Conservation (phyloP, 53 echinoderm and acorn worm species). For the Mesocentrotus franciscanus region DNA sequence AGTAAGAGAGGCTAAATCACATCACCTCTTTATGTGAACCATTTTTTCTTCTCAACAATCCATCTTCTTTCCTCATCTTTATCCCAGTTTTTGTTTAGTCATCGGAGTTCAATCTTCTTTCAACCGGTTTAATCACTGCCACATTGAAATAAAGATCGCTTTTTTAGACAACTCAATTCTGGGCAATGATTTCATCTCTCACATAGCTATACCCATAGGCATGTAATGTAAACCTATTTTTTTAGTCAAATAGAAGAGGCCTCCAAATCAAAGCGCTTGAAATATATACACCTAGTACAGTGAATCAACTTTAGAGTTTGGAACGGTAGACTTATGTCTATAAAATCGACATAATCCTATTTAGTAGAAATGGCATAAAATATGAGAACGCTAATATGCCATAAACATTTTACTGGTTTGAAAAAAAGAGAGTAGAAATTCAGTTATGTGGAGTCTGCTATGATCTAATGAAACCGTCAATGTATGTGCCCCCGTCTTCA, state of each 20-base stretch:
- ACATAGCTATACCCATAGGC: not conserved
- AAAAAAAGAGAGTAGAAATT: too few relatives aligned
- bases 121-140: constrained; percentile 2
- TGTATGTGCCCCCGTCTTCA: too few relatives aligned
- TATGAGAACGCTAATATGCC: too few relatives aligned
- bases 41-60: not conserved
- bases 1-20: constrained; percentile 14
- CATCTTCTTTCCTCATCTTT: not conserved
- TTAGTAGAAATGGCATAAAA: not conserved
- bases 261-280: not conserved
- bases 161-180: constrained; percentile 40
- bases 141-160: constrained; percentile 44
- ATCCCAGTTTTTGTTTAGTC: not conserved
- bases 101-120: constrained; percentile 21
- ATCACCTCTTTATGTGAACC: constrained; percentile 20
- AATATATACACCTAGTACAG: not conserved
- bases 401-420: too few relatives aligned
- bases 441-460: too few relatives aligned
- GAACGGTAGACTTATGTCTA: not conserved
- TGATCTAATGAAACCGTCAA: too few relatives aligned
- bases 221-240: not conserved
- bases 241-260: not conserved
- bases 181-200: constrained; percentile 15
- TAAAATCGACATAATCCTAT: not conserved
- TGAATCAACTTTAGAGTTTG: not conserved